Conservation (phyloP, 2,113 vertebrate genomes). For the Otus sunia region DNA sequence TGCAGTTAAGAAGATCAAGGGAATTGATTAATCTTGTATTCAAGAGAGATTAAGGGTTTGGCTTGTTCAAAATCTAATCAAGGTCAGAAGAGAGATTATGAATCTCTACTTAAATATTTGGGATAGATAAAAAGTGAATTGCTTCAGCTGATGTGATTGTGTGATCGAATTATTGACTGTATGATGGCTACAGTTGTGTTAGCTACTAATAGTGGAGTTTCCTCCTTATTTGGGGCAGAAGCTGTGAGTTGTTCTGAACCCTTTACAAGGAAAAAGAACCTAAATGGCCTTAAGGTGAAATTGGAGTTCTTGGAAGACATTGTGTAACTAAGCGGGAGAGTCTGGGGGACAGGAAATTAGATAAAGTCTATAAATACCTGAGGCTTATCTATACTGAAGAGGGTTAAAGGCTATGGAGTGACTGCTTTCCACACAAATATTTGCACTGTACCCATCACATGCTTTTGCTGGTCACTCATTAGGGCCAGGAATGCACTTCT, state of each 20-base stretch:
- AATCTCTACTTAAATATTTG: neutral
- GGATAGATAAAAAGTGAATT: too few relatives aligned
- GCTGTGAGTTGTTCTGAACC: neutral
- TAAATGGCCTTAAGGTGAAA: neutral
- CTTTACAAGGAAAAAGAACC: neutral
- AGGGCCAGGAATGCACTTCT: neutral
- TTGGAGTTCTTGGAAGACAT: neutral
- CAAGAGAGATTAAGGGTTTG: neutral
- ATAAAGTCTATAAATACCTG: conserved; percentile 38
- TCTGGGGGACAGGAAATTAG: conserved; percentile 7
- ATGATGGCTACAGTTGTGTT: neutral
- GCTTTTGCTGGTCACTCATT: neutral
- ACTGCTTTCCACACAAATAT: neutral
- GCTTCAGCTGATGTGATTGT: neutral
- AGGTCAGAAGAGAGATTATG: neutral
- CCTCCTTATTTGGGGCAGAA: neutral
- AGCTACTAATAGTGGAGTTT: neutral
- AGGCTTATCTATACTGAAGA: neutral
- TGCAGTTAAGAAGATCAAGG: neutral
- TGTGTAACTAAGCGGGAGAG: neutral
- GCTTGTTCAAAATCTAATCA: neutral
- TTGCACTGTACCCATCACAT: neutral
- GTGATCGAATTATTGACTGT: fast-evolving
- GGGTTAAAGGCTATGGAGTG: neutral
- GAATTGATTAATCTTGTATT: neutral